Conservation (phyloP, 1,140 invertebrate species). For the Probaryconus sp. region DNA sequence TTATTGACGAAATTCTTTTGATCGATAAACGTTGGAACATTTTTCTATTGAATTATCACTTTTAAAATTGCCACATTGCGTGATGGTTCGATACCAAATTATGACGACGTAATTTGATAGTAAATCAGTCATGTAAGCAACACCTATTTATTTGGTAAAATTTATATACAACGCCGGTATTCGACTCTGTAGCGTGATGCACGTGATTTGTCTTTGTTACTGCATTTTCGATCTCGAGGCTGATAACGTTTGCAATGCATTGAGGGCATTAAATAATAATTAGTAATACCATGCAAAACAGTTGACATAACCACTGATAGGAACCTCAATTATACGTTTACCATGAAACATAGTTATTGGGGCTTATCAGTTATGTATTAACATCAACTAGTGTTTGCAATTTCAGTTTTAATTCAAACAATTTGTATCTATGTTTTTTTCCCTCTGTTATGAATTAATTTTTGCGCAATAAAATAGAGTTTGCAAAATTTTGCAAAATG, state of each 20-base stretch:
- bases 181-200: slow-evolving; percentile 21
- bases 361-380: slow-evolving; percentile 37
- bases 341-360: slow-evolving; percentile 52
- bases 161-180: slow-evolving; percentile 30
- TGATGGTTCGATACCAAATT: slow-evolving; percentile 23
- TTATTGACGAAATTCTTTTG: not conserved
- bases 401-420: no score
- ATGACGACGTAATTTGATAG: slow-evolving; percentile 33
- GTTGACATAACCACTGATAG: slow-evolving; percentile 60
- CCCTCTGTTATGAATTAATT: no score
- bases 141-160: slow-evolving; percentile 52
- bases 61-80: slow-evolving; percentile 26
- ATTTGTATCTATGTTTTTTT: no score
- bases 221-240: slow-evolving; percentile 44
- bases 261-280: slow-evolving; percentile 60
- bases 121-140: slow-evolving; percentile 55
- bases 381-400: no score
- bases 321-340: slow-evolving; percentile 50
- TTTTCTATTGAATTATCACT: slow-evolving; percentile 37
- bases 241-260: slow-evolving; percentile 39
- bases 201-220: slow-evolving; percentile 60
- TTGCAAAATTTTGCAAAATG: no score
- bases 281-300: slow-evolving; percentile 62
- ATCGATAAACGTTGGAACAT: slow-evolving; percentile 5
- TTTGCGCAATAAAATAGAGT: no score